phyloP scores from a whole-genome alignment of 2,113 vertebrate genomes.

The Neotragus moschatus region DNA sequence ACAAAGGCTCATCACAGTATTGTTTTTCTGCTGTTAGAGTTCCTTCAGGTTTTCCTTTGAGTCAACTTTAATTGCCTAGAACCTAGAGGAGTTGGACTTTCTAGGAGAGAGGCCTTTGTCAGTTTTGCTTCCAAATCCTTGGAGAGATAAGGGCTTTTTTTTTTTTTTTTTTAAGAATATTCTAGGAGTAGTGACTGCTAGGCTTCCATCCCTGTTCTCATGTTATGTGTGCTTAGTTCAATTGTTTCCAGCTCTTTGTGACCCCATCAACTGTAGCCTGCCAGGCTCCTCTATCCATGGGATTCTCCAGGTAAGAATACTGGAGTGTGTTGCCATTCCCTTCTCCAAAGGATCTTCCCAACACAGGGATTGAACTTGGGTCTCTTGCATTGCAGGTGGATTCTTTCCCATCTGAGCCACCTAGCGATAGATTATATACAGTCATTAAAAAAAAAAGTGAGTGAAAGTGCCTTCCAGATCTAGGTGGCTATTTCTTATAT shows the following conservation, averaged over 20 bases:
- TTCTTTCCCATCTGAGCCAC: background rate
- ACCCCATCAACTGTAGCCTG: background rate
- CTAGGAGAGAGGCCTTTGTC: background rate
- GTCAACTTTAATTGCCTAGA: conserved; percentile 40
- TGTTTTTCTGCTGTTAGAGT: background rate
- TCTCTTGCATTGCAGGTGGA: background rate
- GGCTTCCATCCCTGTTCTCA: background rate
- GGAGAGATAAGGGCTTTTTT: background rate
- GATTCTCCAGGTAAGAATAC: background rate
- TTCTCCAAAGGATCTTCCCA: background rate
- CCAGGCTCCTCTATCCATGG: background rate
- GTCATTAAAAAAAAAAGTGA: background rate
- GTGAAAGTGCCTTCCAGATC: background rate
- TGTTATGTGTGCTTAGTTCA: background rate
- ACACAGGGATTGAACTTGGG: background rate
- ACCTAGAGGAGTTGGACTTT: background rate
- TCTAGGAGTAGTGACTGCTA: background rate
- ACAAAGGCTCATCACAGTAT: conserved; percentile 56
- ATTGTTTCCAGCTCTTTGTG: background rate
- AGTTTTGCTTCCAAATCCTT: background rate
- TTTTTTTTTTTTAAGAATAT: background rate
- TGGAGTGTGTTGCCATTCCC: background rate
- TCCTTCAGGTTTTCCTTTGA: conserved; percentile 39
- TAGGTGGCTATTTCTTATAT: background rate
- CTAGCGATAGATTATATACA: background rate